Conservation (phyloP, 2,888 invertebrate genomes). For the Linnaemya tessellans region DNA sequence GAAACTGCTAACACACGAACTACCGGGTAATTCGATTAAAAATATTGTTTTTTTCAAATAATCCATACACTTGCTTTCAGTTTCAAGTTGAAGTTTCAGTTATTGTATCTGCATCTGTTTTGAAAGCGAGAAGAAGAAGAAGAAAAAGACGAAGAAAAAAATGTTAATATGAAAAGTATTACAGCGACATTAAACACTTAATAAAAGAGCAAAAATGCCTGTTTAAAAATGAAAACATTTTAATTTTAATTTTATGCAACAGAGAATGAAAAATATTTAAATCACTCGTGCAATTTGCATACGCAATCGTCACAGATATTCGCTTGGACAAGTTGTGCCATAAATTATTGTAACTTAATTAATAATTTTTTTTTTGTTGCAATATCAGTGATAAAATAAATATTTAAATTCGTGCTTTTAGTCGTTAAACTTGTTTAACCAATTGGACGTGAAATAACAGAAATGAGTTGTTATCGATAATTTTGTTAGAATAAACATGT, state of each 20-base stretch:
- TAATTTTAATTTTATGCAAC: slow-evolving; percentile 52
- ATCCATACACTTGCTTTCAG: slow-evolving; percentile 7
- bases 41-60: not conserved
- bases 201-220: slow-evolving; percentile 58
- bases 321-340: slow-evolving; percentile 39
- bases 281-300: slow-evolving; percentile 29
- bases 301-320: slow-evolving; percentile 19
- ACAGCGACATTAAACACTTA: slow-evolving; percentile 69
- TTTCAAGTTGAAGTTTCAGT: slow-evolving; percentile 45
- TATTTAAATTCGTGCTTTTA: not conserved
- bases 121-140: not conserved
- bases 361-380: slow-evolving; percentile 36
- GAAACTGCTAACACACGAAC: not conserved
- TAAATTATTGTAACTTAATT: slow-evolving; percentile 64
- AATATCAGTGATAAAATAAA: slow-evolving; percentile 6
- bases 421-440: slow-evolving; percentile 5
- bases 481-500: not conserved
- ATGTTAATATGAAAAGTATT: slow-evolving; percentile 40
- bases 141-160: not conserved
- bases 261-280: slow-evolving; percentile 63
- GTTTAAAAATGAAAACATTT: slow-evolving; percentile 58
- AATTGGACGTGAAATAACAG: not conserved
- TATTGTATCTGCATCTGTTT: slow-evolving; percentile 20
- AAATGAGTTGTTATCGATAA: not conserved
- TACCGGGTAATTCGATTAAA: not conserved